These are phyloP conservation scores for Brachypodius melanocephalos DNA, from an alignment of 2,113 vertebrate genomes.

Conservation along the genomic window DNA sequence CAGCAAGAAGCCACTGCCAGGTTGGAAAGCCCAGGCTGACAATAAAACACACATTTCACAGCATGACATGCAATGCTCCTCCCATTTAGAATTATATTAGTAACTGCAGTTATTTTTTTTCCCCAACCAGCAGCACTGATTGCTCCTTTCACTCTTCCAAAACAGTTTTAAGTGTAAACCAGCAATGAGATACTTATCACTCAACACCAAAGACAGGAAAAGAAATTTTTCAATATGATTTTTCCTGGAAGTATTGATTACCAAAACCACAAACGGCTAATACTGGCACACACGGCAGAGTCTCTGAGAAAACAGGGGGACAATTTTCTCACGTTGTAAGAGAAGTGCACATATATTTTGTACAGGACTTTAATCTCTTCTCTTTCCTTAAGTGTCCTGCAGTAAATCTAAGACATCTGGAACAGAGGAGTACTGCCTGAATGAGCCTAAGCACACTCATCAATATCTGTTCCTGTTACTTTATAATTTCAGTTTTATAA, in stretches of 20 bases:
- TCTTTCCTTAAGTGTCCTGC: neutral
- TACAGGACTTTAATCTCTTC: neutral
- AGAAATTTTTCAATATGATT: neutral
- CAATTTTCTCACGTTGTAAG: neutral
- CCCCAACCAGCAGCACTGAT: neutral
- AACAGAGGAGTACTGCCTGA: neutral
- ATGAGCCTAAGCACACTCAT: neutral
- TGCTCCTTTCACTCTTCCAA: neutral
- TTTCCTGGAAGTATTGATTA: neutral
- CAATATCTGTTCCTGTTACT: neutral
- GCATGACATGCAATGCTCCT: accelerated
- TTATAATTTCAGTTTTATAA: neutral
- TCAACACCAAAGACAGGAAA: neutral
- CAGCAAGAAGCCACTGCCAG: neutral
- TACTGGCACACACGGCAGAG: neutral
- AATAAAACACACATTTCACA: neutral
- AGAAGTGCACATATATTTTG: accelerated
- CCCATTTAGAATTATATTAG: neutral
- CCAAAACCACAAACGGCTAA: accelerated
- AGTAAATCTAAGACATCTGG: neutral
- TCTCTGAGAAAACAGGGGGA: neutral
- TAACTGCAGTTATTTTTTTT: neutral
- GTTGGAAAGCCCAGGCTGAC: neutral
- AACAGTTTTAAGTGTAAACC: neutral
- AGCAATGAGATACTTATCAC: neutral